Evolutionary conservation across 2,113 vertebrate genomes (phyloP).

Genomic region (Notiomystis cincta): DNA sequence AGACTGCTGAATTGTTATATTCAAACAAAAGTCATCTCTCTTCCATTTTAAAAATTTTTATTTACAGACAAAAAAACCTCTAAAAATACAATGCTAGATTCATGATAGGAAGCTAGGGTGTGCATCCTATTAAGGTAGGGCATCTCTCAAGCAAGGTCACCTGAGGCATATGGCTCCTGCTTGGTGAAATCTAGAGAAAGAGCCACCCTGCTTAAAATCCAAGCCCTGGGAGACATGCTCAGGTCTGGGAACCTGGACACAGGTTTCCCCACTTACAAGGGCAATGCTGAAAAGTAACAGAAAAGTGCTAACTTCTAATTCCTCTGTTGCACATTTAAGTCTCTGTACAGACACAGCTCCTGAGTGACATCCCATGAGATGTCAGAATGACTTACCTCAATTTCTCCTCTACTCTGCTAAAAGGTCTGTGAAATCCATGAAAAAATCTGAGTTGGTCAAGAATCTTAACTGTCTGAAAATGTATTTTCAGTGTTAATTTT

Average conservation of each 20-base stretch:
- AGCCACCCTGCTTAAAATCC: neutral
- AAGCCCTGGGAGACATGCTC: neutral
- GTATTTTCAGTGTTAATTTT: neutral
- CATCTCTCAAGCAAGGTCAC: neutral
- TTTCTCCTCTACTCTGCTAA: neutral
- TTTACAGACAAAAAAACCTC: neutral
- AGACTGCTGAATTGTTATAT: neutral
- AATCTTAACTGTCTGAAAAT: neutral
- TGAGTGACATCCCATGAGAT: neutral
- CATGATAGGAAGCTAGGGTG: neutral
- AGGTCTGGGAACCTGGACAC: neutral
- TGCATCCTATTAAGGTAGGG: neutral
- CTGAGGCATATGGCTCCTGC: accelerated
- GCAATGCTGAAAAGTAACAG: neutral
- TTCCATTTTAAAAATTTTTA: neutral
- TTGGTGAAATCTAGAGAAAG: neutral
- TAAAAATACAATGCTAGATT: neutral
- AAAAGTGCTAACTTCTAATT: neutral
- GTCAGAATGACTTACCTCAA: neutral
- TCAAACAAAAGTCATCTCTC: neutral
- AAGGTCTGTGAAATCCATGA: neutral
- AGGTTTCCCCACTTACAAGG: accelerated
- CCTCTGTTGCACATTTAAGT: neutral
- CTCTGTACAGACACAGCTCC: neutral
- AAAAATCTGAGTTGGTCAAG: neutral